These are phyloP conservation scores for Diplolepis rosae DNA, from an alignment of 2,888 invertebrate species.

Conservation along the genomic window DNA sequence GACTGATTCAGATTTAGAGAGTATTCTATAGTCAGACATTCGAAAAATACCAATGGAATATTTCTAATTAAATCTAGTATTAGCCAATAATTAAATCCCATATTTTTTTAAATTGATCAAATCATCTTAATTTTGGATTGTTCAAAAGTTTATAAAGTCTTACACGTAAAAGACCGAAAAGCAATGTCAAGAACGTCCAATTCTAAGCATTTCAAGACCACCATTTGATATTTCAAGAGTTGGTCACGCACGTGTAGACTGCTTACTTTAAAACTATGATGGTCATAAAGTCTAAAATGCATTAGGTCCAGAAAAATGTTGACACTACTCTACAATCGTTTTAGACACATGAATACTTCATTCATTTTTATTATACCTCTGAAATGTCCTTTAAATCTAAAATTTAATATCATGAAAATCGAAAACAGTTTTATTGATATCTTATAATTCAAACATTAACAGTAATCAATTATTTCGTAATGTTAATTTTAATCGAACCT, in stretches of 20 bases:
- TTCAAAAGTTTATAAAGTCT: neutral
- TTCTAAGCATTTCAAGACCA: conserved; percentile 36
- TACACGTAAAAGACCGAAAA: conserved; percentile 27
- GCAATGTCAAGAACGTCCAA: conserved; percentile 50
- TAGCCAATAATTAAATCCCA: too few relatives aligned
- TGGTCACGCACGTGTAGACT: conserved; percentile 32
- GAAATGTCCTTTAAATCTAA: neutral
- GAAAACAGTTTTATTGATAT: too few relatives aligned
- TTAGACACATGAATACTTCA: neutral
- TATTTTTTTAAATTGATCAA: neutral
- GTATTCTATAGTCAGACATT: too few relatives aligned
- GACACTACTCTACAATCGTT: conserved; percentile 3
- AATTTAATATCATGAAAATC: too few relatives aligned
- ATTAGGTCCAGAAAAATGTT: conserved; percentile 8
- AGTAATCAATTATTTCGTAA: too few relatives aligned
- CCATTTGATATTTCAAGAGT: conserved; percentile 27
- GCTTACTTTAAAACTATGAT: conserved; percentile 1
- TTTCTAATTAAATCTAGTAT: too few relatives aligned
- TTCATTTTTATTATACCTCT: neutral
- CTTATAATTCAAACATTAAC: too few relatives aligned
- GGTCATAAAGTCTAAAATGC: conserved; percentile 11
- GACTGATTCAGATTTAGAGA: too few relatives aligned
- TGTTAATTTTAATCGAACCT: too few relatives aligned
- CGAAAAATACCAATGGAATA: too few relatives aligned
- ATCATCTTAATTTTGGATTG: neutral